Base-by-base conservation (phyloP, 2,797 vertebrate genomes). In the Semaprochilodus insignis region DNA sequence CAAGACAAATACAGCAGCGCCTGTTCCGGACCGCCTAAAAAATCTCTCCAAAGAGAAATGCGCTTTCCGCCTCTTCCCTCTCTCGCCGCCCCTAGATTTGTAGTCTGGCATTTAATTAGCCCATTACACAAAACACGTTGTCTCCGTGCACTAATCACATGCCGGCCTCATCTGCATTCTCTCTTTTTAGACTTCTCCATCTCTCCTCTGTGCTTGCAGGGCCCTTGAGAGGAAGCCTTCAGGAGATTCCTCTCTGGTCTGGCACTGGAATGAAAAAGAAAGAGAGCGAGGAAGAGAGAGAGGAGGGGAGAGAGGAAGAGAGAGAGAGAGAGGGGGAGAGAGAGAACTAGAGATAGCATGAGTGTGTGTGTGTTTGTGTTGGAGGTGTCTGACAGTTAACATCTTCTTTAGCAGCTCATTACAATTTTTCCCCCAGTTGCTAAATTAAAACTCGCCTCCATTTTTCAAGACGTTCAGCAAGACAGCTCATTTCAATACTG, bases 31-130 rank as follows among this genome's bases (percentile, higher is more conserved):
- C 13, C 65, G 31, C 71, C 81, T 72, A 57, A 77, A 31, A 84
- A 65, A 44, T 8, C 15, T 76, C 66, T 76, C 27, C 57, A 70
- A 77, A 52, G 21, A 66, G 52, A 76, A 16, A 15, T 16, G n/a
- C 36, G 0, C 17, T 55, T 48, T 69, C 76, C 54, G 10, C 23
- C 59, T 71, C 31, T 62, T 52, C 3, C 19, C 25, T 62, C 15
- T 27, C 31, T 44, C n/a, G 0, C 23, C 55, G 55, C 83, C 66
- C 65, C 77, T 57, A 76, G 78, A 83, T 84, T 60, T 66, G 76
- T 65, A 79, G 59, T 81, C 84, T 77, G 80, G 57, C 36, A 55
- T 72, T 79, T 86, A 81, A 83, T 86, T 86, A 79, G 75, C 65
- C 76, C 75, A 79, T 82, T 82, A 72, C 78, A 86, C 36, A 57